phyloP scores from a whole-genome alignment of 2,888 invertebrate species.

The Acleris laterana region DNA sequence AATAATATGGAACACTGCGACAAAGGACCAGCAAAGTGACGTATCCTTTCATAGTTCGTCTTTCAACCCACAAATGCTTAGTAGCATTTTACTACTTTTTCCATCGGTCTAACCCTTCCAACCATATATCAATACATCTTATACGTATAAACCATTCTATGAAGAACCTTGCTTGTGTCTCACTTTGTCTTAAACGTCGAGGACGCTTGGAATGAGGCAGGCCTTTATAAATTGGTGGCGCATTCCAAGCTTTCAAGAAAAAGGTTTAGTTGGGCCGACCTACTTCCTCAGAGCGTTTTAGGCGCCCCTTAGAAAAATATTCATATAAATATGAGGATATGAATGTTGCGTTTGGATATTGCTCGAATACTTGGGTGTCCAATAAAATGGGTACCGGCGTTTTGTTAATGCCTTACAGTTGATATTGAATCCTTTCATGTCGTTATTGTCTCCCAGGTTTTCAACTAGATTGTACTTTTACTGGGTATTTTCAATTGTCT shows the following conservation, averaged over 20 bases:
- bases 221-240: constrained; percentile 47
- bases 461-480: too few relatives aligned
- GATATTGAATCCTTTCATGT: constrained; percentile 15
- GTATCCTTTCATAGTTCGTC: constrained; percentile 55
- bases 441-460: constrained; percentile 11
- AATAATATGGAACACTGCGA: constrained; percentile 52
- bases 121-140: constrained; percentile 66
- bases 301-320: constrained; percentile 61
- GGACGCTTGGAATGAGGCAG: constrained; percentile 37
- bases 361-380: constrained; percentile 48
- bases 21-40: constrained; percentile 57
- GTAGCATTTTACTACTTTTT: constrained; percentile 69
- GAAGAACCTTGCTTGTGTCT: constrained; percentile 46
- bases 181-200: constrained; percentile 36
- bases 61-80: constrained; percentile 69
- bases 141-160: constrained; percentile 62
- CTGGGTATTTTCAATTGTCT: too few relatives aligned
- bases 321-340: constrained; percentile 56
- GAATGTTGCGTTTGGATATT: constrained; percentile 61
- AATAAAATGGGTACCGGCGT: constrained; percentile 39
- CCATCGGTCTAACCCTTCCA: constrained; percentile 65
- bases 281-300: constrained; percentile 65
- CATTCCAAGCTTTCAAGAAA: constrained; percentile 56
- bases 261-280: constrained; percentile 64
- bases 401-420: constrained; percentile 39